These are phyloP conservation scores for Rhyacophila brunnea DNA, from an alignment of 1,140 invertebrate species.

Conservation along the genomic window DNA sequence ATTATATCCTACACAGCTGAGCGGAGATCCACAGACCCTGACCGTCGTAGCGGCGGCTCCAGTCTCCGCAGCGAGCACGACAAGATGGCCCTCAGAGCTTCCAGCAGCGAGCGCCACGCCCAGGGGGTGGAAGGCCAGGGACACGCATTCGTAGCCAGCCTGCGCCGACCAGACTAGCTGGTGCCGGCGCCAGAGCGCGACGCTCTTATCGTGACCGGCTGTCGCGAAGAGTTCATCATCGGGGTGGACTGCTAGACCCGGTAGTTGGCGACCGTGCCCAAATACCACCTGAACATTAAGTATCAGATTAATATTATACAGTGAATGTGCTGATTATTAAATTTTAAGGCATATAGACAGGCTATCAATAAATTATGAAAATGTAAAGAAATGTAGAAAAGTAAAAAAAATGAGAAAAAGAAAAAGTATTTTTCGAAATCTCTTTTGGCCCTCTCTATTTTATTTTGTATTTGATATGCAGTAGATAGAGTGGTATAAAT, in stretches of 20 bases:
- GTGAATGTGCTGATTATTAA: too few relatives aligned
- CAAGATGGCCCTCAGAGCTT: conserved; percentile 82
- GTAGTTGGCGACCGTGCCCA: conserved; percentile 87
- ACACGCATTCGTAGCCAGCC: conserved; percentile 78
- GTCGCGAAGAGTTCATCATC: conserved; percentile 91
- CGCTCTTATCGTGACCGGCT: conserved; percentile 88
- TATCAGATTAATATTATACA: too few relatives aligned
- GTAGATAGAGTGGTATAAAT: too few relatives aligned
- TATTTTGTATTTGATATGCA: too few relatives aligned
- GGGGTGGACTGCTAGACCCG: conserved; percentile 86
- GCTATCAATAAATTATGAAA: too few relatives aligned
- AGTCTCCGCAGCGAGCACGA: conserved; percentile 80
- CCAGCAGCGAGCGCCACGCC: conserved; percentile 84
- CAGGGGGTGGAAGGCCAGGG: conserved; percentile 83
- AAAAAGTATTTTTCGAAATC: too few relatives aligned
- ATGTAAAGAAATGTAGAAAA: conserved; percentile 4
- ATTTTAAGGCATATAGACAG: too few relatives aligned
- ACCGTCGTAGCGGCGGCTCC: conserved; percentile 80
- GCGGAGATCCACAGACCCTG: conserved; percentile 79
- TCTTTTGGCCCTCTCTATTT: too few relatives aligned
- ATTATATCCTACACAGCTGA: conserved; percentile 83
- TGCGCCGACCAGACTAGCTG: conserved; percentile 86
- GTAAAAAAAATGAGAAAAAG: too few relatives aligned
- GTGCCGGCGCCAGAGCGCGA: conserved; percentile 85
- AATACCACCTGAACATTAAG: conserved; percentile 68